These are phyloP conservation scores for Caenorhabditis uteleia DNA, from an alignment of 2,888 invertebrate genomes.

Conservation along the genomic window DNA sequence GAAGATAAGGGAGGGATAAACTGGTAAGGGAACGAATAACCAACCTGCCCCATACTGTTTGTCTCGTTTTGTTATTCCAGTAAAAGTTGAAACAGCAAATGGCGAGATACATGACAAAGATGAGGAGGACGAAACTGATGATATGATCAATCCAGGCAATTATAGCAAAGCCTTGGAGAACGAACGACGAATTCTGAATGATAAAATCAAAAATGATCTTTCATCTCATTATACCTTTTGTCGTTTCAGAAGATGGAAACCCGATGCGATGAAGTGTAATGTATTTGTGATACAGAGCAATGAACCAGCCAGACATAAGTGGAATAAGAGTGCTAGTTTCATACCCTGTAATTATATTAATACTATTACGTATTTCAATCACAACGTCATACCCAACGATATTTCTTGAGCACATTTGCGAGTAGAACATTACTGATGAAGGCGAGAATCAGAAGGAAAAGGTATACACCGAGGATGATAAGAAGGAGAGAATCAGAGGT, in stretches of 20 bases:
- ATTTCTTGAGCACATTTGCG: conserved; percentile 28
- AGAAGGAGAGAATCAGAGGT: conserved; percentile 10
- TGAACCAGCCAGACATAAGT: conserved; percentile 30
- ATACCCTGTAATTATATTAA: conserved; percentile 23
- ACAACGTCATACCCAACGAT: conserved; percentile 26
- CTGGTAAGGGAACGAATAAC: background rate
- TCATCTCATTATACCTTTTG: conserved; percentile 11
- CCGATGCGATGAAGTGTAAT: conserved; percentile 33
- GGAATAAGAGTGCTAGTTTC: conserved; percentile 35
- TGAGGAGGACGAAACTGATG: conserved; percentile 26
- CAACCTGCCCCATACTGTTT: conserved; percentile 26
- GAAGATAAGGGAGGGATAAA: background rate
- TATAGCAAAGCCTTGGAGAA: conserved; percentile 33
- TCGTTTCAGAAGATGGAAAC: conserved; percentile 31
- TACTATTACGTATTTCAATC: background rate
- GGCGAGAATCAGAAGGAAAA: conserved; percentile 11
- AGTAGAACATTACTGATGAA: conserved; percentile 23
- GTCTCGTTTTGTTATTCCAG: conserved; percentile 30
- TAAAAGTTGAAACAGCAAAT: conserved; percentile 41
- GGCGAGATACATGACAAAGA: conserved; percentile 32
- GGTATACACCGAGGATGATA: conserved; percentile 19
- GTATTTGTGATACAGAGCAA: conserved; percentile 26
- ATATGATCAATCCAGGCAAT: conserved; percentile 33
- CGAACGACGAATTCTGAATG: conserved; percentile 21
- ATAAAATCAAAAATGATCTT: background rate